phyloP scores from a whole-genome alignment of 2,797 vertebrate species.

The Anabacerthia variegaticeps region DNA sequence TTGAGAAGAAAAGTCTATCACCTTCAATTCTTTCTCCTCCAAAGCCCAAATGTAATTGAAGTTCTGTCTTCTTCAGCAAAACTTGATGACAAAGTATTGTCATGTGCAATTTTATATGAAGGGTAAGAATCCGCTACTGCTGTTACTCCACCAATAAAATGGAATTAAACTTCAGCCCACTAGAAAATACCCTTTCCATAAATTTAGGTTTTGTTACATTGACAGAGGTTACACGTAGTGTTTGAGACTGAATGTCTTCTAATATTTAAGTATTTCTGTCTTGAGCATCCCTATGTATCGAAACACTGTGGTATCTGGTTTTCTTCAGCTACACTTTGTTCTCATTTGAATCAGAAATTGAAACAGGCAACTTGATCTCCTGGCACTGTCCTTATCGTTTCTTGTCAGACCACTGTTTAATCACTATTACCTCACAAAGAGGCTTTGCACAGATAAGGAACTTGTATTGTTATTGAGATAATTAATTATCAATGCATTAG shows the following conservation, averaged over 20 bases:
- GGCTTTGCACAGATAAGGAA: background rate
- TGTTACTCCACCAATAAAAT: background rate
- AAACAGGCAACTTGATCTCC: constrained; percentile 37
- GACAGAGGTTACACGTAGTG: background rate
- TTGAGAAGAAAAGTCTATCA: background rate
- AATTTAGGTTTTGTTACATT: background rate
- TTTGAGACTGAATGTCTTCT: background rate
- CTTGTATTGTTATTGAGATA: background rate
- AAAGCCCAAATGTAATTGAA: background rate
- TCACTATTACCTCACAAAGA: background rate
- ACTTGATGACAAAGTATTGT: background rate
- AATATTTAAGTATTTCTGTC: background rate
- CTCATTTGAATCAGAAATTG: constrained; percentile 33
- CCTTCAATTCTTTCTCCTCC: background rate
- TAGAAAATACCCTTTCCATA: background rate
- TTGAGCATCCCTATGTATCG: background rate
- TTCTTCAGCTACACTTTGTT: background rate
- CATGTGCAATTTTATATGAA: background rate
- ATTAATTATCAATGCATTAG: background rate
- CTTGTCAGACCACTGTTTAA: constrained; percentile 31
- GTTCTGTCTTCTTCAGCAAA: background rate
- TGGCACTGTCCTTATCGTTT: constrained; percentile 19
- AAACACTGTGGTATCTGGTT: background rate
- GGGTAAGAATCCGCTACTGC: background rate
- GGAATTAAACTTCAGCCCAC: background rate